These are phyloP conservation scores for Anarhynchus alexandrinus DNA, from an alignment of 2,113 vertebrate species.

Conservation along the genomic window DNA sequence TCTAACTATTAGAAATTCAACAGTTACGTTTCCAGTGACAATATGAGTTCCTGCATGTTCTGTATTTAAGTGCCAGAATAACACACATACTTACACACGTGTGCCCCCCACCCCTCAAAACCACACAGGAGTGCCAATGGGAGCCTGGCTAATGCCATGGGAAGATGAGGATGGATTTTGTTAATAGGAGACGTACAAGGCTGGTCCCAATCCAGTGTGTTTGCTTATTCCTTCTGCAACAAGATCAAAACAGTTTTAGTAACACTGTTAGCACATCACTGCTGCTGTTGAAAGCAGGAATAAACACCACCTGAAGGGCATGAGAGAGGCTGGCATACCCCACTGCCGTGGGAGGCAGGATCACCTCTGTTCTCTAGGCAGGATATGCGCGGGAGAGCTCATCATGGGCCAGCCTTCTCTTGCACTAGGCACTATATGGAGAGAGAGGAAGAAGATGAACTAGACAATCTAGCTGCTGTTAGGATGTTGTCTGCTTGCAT, in stretches of 20 bases:
- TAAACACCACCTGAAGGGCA: constrained; percentile 16
- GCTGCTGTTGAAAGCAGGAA: background rate
- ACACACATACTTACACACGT: fast-evolving
- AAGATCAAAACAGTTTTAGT: constrained; percentile 5
- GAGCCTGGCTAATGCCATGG: background rate
- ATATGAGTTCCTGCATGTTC: background rate
- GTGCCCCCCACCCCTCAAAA: fast-evolving
- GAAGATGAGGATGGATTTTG: background rate
- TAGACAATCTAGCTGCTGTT: background rate
- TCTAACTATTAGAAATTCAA: background rate
- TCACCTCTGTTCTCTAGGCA: background rate
- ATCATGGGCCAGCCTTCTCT: background rate
- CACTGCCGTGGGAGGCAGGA: background rate
- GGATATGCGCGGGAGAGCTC: background rate
- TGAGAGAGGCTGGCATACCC: background rate
- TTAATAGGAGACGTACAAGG: background rate
- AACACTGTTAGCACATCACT: background rate
- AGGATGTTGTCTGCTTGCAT: background rate
- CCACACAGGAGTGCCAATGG: background rate
- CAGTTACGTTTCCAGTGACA: background rate
- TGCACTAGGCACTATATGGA: fast-evolving
- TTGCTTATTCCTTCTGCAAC: constrained; percentile 1
- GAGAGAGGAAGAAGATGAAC: background rate
- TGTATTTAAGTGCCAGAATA: background rate
- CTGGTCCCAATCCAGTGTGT: background rate